phyloP scores from a whole-genome alignment of 2,888 invertebrate genomes.

The Autographa gamma region DNA sequence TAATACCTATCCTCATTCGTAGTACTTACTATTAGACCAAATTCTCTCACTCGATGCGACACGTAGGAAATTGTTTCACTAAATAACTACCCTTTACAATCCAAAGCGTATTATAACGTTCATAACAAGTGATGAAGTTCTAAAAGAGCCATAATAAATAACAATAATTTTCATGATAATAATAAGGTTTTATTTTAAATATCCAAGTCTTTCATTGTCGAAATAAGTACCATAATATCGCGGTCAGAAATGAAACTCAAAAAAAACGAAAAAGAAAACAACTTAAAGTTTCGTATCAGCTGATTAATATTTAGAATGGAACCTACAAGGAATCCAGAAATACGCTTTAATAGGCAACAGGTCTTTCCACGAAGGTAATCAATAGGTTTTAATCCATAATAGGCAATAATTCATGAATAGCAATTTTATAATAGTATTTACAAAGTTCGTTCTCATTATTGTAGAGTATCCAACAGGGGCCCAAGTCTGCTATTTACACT shows the following conservation, averaged over 20 bases:
- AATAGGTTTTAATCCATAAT: too few species aligned
- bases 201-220: not conserved
- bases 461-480: not conserved
- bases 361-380: not conserved
- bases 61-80: not conserved
- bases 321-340: not conserved
- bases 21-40: not conserved
- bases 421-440: not conserved
- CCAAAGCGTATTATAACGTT: too few species aligned
- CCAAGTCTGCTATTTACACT: too few species aligned
- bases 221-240: not conserved
- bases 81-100: not conserved
- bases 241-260: not conserved
- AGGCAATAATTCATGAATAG: too few species aligned
- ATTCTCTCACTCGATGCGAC: not conserved
- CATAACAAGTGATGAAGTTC: not conserved
- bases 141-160: not conserved
- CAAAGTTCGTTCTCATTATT: not conserved
- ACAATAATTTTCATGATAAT: not conserved
- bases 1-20: not conserved
- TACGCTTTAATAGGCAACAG: not conserved
- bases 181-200: not conserved
- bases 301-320: not conserved
- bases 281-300: not conserved
- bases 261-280: not conserved